Evolutionary conservation across 2,113 vertebrate species (phyloP), one percentile per base, ranked within the genome.

Genomic region (Sapajus apella): DNA sequence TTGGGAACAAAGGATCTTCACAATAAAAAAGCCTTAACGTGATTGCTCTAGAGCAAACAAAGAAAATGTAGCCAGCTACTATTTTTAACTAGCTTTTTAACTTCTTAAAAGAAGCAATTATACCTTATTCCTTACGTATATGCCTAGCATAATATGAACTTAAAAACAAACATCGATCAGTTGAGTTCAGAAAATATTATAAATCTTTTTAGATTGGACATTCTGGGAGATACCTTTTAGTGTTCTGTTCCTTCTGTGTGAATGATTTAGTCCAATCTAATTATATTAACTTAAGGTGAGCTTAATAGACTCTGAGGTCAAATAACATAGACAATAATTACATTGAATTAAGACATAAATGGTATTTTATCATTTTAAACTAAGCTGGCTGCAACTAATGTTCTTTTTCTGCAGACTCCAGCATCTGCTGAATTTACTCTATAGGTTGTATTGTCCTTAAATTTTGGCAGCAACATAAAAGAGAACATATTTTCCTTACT

Each of bases 401-500:
- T 25, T 88, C 20, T 82, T 96, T 76, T 77, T 83, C 58, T 58
- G 5, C 43, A 76, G 23, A 86, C 91, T 87, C 75, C 81, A 96
- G 91, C 86, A 81, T 95, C 96, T 98, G 97, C 76, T 90, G 87
- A 91, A 89, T 97, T 98, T 98, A 86, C 76, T 98, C 97, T 97
- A 77, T 3, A 56, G 87, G 93, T 98, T 98, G 96, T 68, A 86
- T 95, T 94, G 93, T 96, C 95, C 90, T 95, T 95, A 88, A 73
- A 76, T 95, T 89, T 91, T 98, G 98, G 98, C 98, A 98, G 92
- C 64, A 91, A 90, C n/a, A 20, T 32, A 82, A 98, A 97, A 96
- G 96, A 96, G 97, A 97, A 77, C 98, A 97, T 95, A 93, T 94
- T 97, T 98, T 98, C 79, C 90, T 94, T 87, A 21, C 95, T 90